A percentile compares a stretch with the other conserved stretches of the same genome.
Evolutionary conservation across 2,113 vertebrate genomes (phyloP).

Genomic region (Leucosticte australis): DNA sequence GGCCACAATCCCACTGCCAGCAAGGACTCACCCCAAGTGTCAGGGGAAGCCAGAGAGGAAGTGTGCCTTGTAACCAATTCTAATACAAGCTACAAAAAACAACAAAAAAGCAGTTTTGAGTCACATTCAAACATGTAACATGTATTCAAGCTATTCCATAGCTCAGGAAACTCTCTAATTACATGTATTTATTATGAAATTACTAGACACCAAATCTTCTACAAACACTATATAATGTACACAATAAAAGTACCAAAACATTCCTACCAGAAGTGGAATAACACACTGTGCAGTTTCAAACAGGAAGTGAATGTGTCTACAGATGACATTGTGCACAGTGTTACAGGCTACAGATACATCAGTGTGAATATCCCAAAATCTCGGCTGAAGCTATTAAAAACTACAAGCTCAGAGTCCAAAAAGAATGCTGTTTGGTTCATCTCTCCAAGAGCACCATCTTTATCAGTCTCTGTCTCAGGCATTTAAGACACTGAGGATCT

Average conservation of each 20-base stretch:
- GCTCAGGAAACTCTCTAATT: background rate
- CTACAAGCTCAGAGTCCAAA: background rate
- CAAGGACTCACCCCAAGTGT: constrained; percentile 80
- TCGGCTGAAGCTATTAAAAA: background rate
- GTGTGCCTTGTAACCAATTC: constrained; percentile 82
- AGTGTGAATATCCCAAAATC: background rate
- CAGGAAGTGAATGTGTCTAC: background rate
- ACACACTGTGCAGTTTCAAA: background rate
- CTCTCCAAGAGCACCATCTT: background rate
- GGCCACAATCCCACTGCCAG: constrained; percentile 91
- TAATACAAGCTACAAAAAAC: constrained; percentile 77
- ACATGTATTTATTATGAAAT: background rate
- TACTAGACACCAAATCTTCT: background rate
- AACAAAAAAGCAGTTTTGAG: background rate
- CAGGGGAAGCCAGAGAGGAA: constrained; percentile 74
- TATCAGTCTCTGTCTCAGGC: background rate
- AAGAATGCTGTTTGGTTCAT: background rate
- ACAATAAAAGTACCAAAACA: background rate
- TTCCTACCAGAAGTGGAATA: background rate
- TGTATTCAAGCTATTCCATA: background rate
- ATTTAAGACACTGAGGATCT: background rate
- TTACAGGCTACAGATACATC: background rate
- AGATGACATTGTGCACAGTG: background rate
- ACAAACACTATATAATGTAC: background rate
- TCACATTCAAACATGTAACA: background rate